Evolutionary conservation across 2,113 vertebrate genomes (phyloP), one percentile per base, ranked within the genome.

Genomic region (Acrocephalus kingi): DNA sequence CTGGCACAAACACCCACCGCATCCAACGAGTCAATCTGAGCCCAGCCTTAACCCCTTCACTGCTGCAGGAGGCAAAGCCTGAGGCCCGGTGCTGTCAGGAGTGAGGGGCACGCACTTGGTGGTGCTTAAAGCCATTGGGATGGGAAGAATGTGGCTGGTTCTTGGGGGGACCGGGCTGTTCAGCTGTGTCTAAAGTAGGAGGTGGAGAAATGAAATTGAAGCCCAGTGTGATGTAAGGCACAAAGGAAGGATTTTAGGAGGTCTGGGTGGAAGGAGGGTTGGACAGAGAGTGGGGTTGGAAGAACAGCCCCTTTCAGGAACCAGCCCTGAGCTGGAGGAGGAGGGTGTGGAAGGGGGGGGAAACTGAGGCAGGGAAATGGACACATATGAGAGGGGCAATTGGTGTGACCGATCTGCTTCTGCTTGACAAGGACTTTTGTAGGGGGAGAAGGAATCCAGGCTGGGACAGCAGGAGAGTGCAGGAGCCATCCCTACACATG

Each of bases 81-180:
- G 43, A 8, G 5, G 33, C 25, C 94, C 1, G 1, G 63, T 15
- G 72, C 56, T 46, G 1, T 9, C 14, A 0, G 24, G 39, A 62
- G 7, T 3, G 1, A 17, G 23, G n/a, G 3, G 49, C 21, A 5
- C 0, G 0, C n/a, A 33, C 28, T 28, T 2, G 15, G n/a, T 55
- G 75, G 45, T 18, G 4, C 56, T 43, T 37, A 4, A 7, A 1
- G 1, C 24, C 1, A 1, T 8, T 18, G 76, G 68, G 66, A 6
- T 69, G 72, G 51, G 39, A 62, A 54, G 39, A n/a, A 55, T 20
- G 56, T 48, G 73, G 23, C 55, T 58, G 79, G 48, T 20, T 23
- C 19, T 15, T 67, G 59, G 3, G 10, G 55, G 15, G 4, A 25
- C 14, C 35, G 10, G 33, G 31, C 17, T 51, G 27, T 28, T 67